A percentile compares a stretch with the other conserved stretches of the same genome.
phyloP scores from a whole-genome alignment of 2,797 vertebrate genomes.

The Cuculus canorus region DNA sequence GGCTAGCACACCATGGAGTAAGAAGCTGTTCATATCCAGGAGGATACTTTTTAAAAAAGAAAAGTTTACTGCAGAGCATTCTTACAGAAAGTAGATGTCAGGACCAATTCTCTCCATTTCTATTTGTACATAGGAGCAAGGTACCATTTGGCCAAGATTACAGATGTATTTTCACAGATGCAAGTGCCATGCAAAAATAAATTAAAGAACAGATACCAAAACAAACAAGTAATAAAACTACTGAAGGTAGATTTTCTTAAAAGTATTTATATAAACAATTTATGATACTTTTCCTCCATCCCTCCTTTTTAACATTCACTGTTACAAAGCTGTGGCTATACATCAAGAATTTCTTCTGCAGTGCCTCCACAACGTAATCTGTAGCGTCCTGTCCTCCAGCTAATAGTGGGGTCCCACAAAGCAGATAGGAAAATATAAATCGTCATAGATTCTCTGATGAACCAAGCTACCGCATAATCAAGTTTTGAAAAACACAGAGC shows the following conservation, averaged over 20 bases:
- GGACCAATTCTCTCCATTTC: conserved; percentile 71
- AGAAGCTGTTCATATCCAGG: conserved; percentile 72
- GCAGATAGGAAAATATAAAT: conserved; percentile 98
- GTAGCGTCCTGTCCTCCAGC: conserved; percentile 96
- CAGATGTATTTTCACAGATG: conserved; percentile 77
- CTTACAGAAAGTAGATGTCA: conserved; percentile 53
- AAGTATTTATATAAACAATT: conserved; percentile 82
- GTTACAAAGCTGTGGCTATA: conserved; percentile 81
- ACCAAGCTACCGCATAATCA: conserved; percentile 98
- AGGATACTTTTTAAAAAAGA: conserved; percentile 9
- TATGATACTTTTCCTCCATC: conserved; percentile 75
- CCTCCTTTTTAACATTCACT: conserved; percentile 67
- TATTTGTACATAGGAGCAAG: conserved; percentile 69
- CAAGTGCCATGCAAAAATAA: conserved; percentile 87
- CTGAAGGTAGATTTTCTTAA: conserved; percentile 79
- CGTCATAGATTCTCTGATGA: conserved; percentile 97
- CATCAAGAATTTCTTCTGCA: conserved; percentile 95
- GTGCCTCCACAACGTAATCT: conserved; percentile 95
- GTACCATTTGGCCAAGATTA: conserved; percentile 79
- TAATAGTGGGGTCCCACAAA: conserved; percentile 96
- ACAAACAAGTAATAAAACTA: conserved; percentile 82
- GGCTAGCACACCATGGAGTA: conserved; percentile 34
- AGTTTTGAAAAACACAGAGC: conserved; percentile 92
- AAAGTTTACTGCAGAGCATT: conserved; percentile 77
- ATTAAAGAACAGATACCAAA: conserved; percentile 84